Evolutionary conservation across 1,140 invertebrate species (phyloP), one percentile per base, ranked within the genome.

Genomic region (Drosophila baimaii): DNA sequence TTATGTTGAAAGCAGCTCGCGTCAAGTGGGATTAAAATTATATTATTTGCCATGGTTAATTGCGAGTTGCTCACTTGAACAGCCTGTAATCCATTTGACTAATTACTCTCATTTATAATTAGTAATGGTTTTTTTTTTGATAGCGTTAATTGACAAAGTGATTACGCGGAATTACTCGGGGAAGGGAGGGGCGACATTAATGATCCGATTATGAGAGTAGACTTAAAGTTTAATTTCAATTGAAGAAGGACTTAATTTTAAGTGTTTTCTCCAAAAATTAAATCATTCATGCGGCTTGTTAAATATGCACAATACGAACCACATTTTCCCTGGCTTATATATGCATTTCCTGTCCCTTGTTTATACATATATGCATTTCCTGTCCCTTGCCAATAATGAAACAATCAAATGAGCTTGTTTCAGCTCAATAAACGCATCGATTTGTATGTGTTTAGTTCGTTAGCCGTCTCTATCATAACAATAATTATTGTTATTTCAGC

Each of bases 91-190:
- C 47, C 49, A 35, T 49, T 56, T 64, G 70, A 64, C 70, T 74
- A 64, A 75, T 75, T 74, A 56, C 51, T 64, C 43, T 49, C 31
- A 37, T 75, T 56, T 65, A 47, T 75, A 64, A 64, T 75, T 31
- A 39, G 21, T 17, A 31, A 21, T 64, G 21, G 6, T 2, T 37
- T 25, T 51, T 43, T 69, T 47, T 56, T 29, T 6, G 8, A 2
- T 5, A 54, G 70, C 70, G 58, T 74, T 74, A 74, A 74, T 74
- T 74, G 70, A 49, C 49, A 55, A 74, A 56, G 59, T 35, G 27
- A 75, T 75, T 75, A 74, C 13, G 27, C 27, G 63, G 31, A 31
- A 49, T 68, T 51, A 71, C 15, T n/a, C n/a, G n/a, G n/a, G n/a
- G n/a, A n/a, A n/a, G n/a, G n/a, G 23, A 4, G 31, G 25, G 12